Evolutionary conservation across 2,113 vertebrate genomes (phyloP).

Genomic region (Cichladusa arquata): DNA sequence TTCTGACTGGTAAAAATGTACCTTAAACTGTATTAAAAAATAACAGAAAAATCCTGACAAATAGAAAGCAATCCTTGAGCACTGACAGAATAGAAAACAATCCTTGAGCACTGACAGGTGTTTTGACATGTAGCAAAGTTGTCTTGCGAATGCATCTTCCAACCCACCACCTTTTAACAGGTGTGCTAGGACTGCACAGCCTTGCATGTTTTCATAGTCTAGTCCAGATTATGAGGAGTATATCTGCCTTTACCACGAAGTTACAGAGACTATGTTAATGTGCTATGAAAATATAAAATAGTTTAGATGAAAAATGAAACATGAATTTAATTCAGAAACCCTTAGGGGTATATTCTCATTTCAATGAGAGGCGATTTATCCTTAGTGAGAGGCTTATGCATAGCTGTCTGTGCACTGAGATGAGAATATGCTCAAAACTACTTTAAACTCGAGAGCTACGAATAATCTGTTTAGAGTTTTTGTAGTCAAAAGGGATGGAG

Average conservation of each 20-base stretch:
- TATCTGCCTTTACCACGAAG: not conserved
- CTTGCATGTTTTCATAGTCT: not conserved
- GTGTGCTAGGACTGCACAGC: not conserved
- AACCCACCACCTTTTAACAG: not conserved
- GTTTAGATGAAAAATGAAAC: not conserved
- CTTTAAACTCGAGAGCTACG: not conserved
- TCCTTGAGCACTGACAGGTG: not conserved
- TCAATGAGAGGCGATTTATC: constrained; percentile 13
- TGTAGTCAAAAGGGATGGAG: constrained; percentile 18
- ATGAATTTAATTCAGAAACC: constrained; percentile 50
- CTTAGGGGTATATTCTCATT: constrained; percentile 9
- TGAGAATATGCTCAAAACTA: constrained; percentile 14
- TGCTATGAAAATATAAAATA: constrained; percentile 17
- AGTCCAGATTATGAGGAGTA: not conserved
- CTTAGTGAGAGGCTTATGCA: constrained; percentile 37
- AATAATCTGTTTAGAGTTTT: constrained; percentile 39
- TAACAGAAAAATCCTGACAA: not conserved
- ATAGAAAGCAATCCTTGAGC: not conserved
- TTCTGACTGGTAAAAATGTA: not conserved
- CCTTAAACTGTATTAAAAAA: not conserved
- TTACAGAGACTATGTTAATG: not conserved
- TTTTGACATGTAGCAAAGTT: not conserved
- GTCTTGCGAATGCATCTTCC: not conserved
- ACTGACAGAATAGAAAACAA: not conserved
- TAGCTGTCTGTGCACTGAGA: constrained; percentile 9